These are phyloP conservation scores for Andrena flavipes DNA, from an alignment of 2,888 invertebrate species.

Conservation along the genomic window DNA sequence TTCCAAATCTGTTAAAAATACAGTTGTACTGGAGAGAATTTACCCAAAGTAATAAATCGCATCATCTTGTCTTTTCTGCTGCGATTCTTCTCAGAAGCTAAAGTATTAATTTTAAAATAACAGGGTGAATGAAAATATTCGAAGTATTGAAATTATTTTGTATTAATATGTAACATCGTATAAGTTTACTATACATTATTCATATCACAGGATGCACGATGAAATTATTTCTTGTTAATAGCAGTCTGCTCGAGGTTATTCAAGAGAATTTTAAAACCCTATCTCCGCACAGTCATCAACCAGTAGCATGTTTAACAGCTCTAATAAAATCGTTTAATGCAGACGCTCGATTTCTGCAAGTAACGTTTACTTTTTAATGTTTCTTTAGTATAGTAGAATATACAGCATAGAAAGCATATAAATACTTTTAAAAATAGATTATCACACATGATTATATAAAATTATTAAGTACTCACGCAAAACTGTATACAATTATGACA, in stretches of 20 bases:
- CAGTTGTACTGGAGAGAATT: no score
- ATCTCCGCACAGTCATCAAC: not conserved
- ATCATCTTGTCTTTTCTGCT: no score
- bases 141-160: constrained; percentile 2
- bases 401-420: constrained; percentile 4
- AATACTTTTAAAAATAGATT: constrained; percentile 23
- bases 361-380: not conserved
- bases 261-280: not conserved
- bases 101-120: no score
- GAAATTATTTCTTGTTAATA: not conserved
- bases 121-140: no score
- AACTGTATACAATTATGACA: constrained; percentile 5
- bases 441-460: not conserved
- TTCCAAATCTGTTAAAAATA: no score
- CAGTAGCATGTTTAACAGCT: no score
- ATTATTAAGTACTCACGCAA: not conserved
- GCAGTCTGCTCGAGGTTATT: not conserved
- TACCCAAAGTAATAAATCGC: no score
- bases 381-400: constrained; percentile 2
- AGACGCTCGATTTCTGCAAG: not conserved
- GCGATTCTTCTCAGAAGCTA: no score
- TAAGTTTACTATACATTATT: not conserved
- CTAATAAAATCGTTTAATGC: not conserved
- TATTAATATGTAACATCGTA: not conserved
- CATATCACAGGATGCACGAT: not conserved